Conservation (phyloP, 2,888 invertebrate genomes). For the Chrysina gloriosa region DNA sequence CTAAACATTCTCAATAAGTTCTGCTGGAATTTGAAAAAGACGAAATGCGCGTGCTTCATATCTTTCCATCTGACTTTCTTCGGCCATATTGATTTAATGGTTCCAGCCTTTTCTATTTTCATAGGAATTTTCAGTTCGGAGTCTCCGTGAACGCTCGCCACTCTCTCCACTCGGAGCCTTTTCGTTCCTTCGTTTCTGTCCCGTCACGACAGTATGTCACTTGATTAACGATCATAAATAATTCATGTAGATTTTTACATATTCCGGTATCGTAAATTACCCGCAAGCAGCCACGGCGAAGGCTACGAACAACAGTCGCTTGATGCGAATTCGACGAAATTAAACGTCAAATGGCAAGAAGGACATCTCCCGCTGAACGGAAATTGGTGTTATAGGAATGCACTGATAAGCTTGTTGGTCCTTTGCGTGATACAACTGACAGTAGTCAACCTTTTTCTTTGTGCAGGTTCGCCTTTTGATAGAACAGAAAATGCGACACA, state of each 20-base stretch:
- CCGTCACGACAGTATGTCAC: constrained; percentile 49
- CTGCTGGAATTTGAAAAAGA: constrained; percentile 48
- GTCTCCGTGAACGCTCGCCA: constrained; percentile 31
- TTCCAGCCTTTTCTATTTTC: constrained; percentile 43
- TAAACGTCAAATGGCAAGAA: constrained; percentile 29
- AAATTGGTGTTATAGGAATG: constrained; percentile 33
- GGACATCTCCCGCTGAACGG: constrained; percentile 28
- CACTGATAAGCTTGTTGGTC: constrained; percentile 29
- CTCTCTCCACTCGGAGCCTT: constrained; percentile 13
- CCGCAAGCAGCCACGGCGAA: constrained; percentile 24
- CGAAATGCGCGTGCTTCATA: constrained; percentile 55
- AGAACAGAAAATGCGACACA: constrained; percentile 3
- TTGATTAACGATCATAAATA: constrained; percentile 50
- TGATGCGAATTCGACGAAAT: constrained; percentile 22
- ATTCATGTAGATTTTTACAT: constrained; percentile 44
- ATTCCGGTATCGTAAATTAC: constrained; percentile 37
- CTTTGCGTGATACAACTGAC: constrained; percentile 23
- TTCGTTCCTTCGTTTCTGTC: constrained; percentile 36
- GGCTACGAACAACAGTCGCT: constrained; percentile 21
- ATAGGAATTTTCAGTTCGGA: constrained; percentile 41
- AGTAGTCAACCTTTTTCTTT: constrained; percentile 15
- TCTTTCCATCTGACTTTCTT: constrained; percentile 53
- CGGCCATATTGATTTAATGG: constrained; percentile 53
- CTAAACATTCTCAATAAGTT: constrained; percentile 45
- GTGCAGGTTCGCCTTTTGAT: not conserved